Conservation (phyloP, 2,888 invertebrate genomes). For the Drosophila quinaria region DNA sequence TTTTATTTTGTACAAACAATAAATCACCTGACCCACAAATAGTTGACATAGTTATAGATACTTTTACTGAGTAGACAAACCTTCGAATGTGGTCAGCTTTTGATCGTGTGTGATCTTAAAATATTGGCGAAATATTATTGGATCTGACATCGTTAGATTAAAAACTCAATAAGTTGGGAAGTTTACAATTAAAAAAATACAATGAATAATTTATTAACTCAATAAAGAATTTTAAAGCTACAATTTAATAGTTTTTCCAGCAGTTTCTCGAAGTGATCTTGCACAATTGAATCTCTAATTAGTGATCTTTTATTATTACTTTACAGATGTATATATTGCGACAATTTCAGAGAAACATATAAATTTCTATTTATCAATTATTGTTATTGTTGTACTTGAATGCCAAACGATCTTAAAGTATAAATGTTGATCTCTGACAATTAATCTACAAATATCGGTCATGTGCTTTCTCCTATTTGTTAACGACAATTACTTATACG, state of each 20-base stretch:
- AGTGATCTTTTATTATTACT: too few species aligned
- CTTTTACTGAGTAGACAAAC: slow-evolving; percentile 16
- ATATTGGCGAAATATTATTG: not conserved
- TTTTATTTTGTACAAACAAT: slow-evolving; percentile 11
- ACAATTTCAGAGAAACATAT: not conserved
- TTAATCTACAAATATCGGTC: not conserved
- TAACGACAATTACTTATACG: not conserved
- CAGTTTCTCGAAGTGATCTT: not conserved
- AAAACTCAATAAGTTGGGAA: too few species aligned
- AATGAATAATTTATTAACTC: not conserved
- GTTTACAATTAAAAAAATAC: too few species aligned
- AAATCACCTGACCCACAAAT: slow-evolving; percentile 36
- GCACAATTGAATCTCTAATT: not conserved
- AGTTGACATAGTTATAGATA: slow-evolving; percentile 17
- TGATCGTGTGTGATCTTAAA: slow-evolving; percentile 21
- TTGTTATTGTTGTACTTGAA: not conserved
- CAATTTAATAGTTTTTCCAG: not conserved
- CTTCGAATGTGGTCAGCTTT: not conserved
- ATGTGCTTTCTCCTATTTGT: not conserved
- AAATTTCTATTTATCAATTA: not conserved
- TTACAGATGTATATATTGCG: not conserved
- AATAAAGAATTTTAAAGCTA: not conserved
- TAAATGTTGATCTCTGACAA: not conserved
- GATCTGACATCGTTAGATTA: too few species aligned
- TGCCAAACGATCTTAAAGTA: not conserved